Percentiles rank a stretch among this genome's conserved stretches.
Evolutionary conservation across 2,797 vertebrate species (phyloP).

Genomic region (Lepilemur septentrionalis): DNA sequence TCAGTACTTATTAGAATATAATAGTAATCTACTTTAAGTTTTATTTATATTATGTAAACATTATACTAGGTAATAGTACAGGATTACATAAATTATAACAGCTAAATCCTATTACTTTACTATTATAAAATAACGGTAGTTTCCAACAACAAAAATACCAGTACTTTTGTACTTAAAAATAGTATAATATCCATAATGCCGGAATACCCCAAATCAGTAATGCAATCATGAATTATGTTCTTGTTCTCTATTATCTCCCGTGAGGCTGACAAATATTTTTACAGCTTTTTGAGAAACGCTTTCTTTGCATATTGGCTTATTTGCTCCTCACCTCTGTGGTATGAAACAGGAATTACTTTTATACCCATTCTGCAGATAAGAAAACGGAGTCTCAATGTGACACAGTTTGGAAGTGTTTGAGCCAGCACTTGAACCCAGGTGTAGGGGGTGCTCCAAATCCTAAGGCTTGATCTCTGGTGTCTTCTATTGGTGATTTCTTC

Average conservation of each 20-base stretch:
- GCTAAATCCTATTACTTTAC: constrained; percentile 66
- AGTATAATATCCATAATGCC: not conserved
- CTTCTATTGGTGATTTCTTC: not conserved
- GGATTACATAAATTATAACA: constrained; percentile 60
- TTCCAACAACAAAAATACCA: constrained; percentile 42
- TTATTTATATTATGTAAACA: constrained; percentile 58
- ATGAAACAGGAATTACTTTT: not conserved
- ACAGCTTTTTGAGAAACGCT: not conserved
- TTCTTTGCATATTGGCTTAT: not conserved
- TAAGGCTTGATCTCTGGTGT: too few species aligned
- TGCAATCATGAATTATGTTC: not conserved
- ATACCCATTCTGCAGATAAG: not conserved
- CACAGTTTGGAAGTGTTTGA: not conserved
- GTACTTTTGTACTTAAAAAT: constrained; percentile 51
- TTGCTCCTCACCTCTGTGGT: not conserved
- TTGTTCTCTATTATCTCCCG: not conserved
- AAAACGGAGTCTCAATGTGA: not conserved
- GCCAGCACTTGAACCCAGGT: not conserved
- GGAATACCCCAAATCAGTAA: not conserved
- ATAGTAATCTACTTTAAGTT: constrained; percentile 59
- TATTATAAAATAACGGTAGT: constrained; percentile 68
- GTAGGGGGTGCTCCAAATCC: not conserved
- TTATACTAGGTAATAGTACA: constrained; percentile 29
- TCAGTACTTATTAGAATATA: constrained; percentile 57
- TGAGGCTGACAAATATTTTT: not conserved